Percentiles rank a stretch among this genome's conserved stretches.
Conservation (phyloP, 2,888 invertebrate species). For the Mythimna albipuncta region DNA sequence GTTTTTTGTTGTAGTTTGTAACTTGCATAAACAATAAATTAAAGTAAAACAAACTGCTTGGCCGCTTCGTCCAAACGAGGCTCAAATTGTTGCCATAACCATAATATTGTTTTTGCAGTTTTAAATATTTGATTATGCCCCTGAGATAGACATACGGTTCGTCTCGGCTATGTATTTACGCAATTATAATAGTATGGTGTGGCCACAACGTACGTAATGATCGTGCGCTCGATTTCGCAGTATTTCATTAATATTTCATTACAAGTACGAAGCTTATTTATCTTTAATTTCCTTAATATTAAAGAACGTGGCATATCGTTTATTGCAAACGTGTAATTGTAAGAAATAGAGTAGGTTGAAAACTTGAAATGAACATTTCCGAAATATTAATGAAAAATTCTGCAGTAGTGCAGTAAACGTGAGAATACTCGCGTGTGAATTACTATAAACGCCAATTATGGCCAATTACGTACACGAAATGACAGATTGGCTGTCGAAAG, state of each 20-base stretch:
- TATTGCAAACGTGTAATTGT: constrained; percentile 33
- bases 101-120: constrained; percentile 28
- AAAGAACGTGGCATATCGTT: constrained; percentile 43
- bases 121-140: constrained; percentile 32
- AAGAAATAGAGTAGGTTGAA: constrained; percentile 44
- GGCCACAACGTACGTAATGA: constrained; percentile 50
- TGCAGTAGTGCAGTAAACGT: constrained; percentile 62
- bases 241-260: constrained; percentile 50
- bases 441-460: constrained; percentile 72
- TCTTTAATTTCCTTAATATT: constrained; percentile 44
- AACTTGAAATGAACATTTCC: constrained; percentile 41
- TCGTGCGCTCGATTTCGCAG: constrained; percentile 53
- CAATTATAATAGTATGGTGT: constrained; percentile 49
- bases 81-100: constrained; percentile 23
- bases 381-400: constrained; percentile 56
- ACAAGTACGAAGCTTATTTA: constrained; percentile 37
- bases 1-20: constrained; percentile 13
- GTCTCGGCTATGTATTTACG: constrained; percentile 48
- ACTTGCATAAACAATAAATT: constrained; percentile 5
- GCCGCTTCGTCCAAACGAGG: constrained; percentile 11
- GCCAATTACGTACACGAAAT: constrained; percentile 76
- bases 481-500: constrained; percentile 78
- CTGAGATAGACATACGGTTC: constrained; percentile 39
- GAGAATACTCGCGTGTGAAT: constrained; percentile 75
- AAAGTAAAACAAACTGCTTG: background rate